phyloP scores from a whole-genome alignment of 2,888 invertebrate genomes.

The Zelleria hepariella region DNA sequence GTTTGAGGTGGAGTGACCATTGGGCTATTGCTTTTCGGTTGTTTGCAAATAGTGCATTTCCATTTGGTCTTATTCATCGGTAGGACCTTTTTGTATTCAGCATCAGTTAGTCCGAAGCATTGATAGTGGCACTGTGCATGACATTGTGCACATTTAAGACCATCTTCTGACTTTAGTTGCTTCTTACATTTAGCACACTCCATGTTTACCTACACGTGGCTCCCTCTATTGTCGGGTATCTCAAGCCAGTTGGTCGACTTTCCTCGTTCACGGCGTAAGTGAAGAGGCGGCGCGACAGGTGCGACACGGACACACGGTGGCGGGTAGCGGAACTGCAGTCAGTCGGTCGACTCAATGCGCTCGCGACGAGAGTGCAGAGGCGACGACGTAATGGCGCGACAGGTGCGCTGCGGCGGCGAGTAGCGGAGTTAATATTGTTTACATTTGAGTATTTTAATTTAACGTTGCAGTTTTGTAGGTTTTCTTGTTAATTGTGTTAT shows the following conservation, averaged over 20 bases:
- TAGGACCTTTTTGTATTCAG: not conserved
- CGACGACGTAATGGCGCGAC: too few relatives aligned
- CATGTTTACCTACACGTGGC: not conserved
- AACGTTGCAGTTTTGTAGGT: not conserved
- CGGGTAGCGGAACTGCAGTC: too few relatives aligned
- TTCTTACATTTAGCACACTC: not conserved
- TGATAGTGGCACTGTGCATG: not conserved
- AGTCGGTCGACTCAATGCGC: too few relatives aligned
- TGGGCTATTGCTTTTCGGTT: not conserved
- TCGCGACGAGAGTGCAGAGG: too few relatives aligned
- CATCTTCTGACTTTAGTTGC: not conserved
- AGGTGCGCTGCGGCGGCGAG: too few relatives aligned
- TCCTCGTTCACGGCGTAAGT: too few relatives aligned
- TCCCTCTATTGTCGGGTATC: too few relatives aligned
- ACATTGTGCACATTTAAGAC: not conserved
- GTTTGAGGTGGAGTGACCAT: not conserved
- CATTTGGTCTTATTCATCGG: slow-evolving; percentile 1
- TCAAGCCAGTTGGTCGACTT: too few relatives aligned
- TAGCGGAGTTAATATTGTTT: not conserved
- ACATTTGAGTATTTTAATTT: not conserved
- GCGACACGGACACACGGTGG: too few relatives aligned
- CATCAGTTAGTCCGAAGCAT: not conserved
- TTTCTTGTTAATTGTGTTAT: too few relatives aligned
- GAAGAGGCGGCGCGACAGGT: too few relatives aligned
- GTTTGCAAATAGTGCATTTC: not conserved